phyloP scores from a whole-genome alignment of 2,113 vertebrate genomes.

The Lasiurus borealis region DNA sequence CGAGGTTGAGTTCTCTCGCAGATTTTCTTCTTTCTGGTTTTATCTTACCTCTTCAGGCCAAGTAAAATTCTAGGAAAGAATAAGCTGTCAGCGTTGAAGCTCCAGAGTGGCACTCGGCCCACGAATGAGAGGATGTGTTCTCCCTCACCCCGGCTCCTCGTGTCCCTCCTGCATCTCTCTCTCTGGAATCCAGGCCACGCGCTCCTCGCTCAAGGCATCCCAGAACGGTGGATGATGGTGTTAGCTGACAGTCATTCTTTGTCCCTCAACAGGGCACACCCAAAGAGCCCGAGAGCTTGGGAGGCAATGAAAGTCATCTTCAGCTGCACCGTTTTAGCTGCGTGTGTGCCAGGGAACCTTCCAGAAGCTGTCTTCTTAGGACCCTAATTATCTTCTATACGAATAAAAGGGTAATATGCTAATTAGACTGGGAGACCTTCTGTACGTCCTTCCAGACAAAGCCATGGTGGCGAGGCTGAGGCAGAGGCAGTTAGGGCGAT shows the following conservation, averaged over 20 bases:
- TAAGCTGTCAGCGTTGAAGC: background rate
- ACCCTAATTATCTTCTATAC: background rate
- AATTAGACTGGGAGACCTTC: too few relatives aligned
- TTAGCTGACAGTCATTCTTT: background rate
- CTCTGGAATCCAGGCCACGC: conserved; percentile 4
- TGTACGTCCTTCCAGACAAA: too few relatives aligned
- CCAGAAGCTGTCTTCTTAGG: background rate
- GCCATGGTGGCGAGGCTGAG: too few relatives aligned
- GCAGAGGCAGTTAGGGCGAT: too few relatives aligned
- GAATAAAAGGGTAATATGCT: too few relatives aligned
- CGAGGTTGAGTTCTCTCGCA: background rate
- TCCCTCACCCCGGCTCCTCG: background rate
- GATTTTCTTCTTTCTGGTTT: background rate
- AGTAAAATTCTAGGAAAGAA: background rate
- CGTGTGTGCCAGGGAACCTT: background rate
- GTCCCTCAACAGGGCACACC: background rate
- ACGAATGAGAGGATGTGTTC: background rate
- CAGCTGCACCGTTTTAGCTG: background rate
- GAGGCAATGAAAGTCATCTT: background rate
- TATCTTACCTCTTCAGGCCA: background rate
- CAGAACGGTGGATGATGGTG: background rate
- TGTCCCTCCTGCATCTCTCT: background rate
- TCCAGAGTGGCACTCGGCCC: background rate
- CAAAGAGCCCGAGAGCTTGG: background rate
- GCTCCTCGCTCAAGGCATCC: background rate